These are phyloP conservation scores for Dipodomys ordii DNA, from an alignment of 2,113 vertebrate species.

Conservation along the genomic window DNA sequence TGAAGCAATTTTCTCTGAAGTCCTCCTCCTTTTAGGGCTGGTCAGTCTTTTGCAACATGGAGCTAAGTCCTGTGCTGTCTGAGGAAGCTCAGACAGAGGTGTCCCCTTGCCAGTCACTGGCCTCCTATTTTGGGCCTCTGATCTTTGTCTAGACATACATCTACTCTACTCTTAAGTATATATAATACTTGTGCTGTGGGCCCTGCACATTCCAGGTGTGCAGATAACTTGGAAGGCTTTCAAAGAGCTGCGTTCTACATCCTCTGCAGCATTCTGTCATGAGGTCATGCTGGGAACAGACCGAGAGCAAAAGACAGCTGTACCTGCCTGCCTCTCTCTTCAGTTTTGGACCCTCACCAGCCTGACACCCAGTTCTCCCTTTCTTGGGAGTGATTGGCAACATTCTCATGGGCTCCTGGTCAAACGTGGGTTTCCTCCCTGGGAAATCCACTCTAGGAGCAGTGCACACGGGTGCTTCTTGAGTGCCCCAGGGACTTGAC, in stretches of 20 bases:
- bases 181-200: background rate
- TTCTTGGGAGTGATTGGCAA: background rate
- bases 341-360: background rate
- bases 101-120: too few relatives aligned
- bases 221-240: background rate
- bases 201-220: background rate
- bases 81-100: background rate
- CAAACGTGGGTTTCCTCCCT: background rate
- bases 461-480: accelerated
- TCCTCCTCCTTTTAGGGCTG: background rate
- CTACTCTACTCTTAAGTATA: background rate
- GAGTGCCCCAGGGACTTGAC: accelerated
- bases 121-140: background rate
- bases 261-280: accelerated
- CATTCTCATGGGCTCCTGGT: background rate
- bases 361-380: background rate
- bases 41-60: background rate
- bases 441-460: background rate
- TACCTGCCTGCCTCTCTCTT: background rate
- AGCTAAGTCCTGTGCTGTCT: background rate
- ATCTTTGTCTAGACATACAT: too few relatives aligned
- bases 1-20: background rate
- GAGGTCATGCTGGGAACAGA: accelerated
- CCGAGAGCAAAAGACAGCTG: background rate
- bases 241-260: background rate